Conservation (phyloP, 2,113 vertebrate genomes). For the Catagonus wagneri region DNA sequence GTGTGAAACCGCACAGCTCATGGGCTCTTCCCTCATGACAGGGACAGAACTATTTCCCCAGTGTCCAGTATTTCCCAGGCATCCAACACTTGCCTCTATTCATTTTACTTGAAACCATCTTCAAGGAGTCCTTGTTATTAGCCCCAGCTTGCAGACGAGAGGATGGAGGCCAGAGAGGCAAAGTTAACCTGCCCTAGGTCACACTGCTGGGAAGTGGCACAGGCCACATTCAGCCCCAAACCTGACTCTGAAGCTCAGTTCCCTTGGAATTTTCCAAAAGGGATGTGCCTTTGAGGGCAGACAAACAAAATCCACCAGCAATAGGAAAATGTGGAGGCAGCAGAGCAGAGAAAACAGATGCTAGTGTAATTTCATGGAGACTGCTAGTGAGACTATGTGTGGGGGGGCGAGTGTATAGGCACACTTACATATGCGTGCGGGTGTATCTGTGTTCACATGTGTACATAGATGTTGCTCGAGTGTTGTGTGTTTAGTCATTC, state of each 20-base stretch:
- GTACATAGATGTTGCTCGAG: not conserved
- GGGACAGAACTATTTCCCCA: not conserved
- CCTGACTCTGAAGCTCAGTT: not conserved
- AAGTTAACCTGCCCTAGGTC: not conserved
- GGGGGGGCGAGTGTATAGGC: not conserved
- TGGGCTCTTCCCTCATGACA: not conserved
- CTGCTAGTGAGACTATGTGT: not conserved
- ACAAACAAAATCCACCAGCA: not conserved
- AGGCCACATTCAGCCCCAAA: not conserved
- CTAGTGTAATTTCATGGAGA: not conserved
- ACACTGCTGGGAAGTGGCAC: not conserved
- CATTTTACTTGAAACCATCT: not conserved
- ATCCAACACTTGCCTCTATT: not conserved
- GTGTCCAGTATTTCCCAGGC: not conserved
- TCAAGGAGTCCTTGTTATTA: not conserved
- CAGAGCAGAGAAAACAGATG: not conserved
- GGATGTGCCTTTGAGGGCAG: not conserved
- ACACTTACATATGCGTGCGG: not conserved
- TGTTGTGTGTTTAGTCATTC: not conserved
- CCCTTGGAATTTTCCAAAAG: slow-evolving; percentile 54
- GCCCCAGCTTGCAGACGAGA: not conserved
- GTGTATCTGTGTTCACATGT: not conserved
- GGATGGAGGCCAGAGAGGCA: not conserved
- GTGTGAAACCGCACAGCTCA: not conserved
- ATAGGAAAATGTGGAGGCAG: not conserved